Evolutionary conservation across 1,140 invertebrate genomes (phyloP).

Genomic region (Zaprionus tsacasi): DNA sequence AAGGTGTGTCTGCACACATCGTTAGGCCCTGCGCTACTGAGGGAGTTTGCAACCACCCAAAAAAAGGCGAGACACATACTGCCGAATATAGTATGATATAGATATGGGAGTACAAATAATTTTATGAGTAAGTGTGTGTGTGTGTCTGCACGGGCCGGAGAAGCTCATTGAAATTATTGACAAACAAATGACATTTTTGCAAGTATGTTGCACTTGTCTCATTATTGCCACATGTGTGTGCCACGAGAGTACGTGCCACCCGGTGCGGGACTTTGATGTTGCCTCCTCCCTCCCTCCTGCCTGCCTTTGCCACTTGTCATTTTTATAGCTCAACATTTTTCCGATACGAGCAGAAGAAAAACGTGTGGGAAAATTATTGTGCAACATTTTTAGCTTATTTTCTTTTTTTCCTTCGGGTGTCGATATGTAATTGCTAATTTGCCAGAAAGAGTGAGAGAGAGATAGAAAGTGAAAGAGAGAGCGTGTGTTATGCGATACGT

Average conservation of each 20-base stretch:
- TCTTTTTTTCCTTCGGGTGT: constrained; percentile 46
- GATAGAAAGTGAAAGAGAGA: background rate
- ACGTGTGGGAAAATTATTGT: constrained; percentile 57
- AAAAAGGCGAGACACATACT: constrained; percentile 2
- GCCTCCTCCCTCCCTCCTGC: background rate
- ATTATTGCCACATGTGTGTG: constrained; percentile 81
- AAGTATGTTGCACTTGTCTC: constrained; percentile 82
- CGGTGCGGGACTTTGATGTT: constrained; percentile 58
- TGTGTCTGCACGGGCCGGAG: constrained; percentile 1
- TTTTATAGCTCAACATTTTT: constrained; percentile 73
- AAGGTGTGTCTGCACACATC: constrained; percentile 38
- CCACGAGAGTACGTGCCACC: constrained; percentile 63
- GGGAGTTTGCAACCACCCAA: constrained; percentile 59
- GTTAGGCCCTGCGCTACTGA: constrained; percentile 42
- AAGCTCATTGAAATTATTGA: constrained; percentile 68
- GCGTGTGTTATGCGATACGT: constrained; percentile 63
- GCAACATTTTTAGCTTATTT: constrained; percentile 16
- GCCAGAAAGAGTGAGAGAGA: background rate
- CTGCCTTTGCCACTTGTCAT: constrained; percentile 74
- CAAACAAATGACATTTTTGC: constrained; percentile 76
- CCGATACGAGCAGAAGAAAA: constrained; percentile 28
- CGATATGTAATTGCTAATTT: constrained; percentile 77
- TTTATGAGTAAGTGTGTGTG: constrained; percentile 12
- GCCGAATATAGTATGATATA: background rate
- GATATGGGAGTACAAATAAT: constrained; percentile 19